These are phyloP conservation scores for Diprion similis DNA, from an alignment of 1,140 invertebrate species.

Conservation along the genomic window DNA sequence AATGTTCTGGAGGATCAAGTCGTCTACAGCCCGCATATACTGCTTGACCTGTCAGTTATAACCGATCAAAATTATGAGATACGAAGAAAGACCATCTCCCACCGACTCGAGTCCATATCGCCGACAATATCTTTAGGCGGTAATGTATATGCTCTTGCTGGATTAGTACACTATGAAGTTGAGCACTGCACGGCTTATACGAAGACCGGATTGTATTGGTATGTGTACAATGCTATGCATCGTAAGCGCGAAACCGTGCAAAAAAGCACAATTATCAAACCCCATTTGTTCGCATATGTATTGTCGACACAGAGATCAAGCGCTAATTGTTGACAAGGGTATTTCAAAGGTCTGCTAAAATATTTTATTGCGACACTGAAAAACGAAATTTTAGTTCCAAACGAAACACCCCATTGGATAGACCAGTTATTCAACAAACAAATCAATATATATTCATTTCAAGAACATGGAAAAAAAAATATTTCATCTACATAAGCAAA, in stretches of 20 bases:
- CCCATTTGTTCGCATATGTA: background rate
- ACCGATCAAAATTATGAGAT: slow-evolving; percentile 14
- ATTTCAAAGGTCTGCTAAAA: too few relatives aligned
- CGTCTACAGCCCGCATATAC: slow-evolving; percentile 22
- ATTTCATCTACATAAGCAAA: too few relatives aligned
- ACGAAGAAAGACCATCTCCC: slow-evolving; percentile 2
- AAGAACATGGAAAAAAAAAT: too few relatives aligned
- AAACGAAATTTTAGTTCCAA: too few relatives aligned
- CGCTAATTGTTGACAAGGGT: too few relatives aligned
- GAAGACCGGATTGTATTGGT: background rate
- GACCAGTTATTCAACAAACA: too few relatives aligned
- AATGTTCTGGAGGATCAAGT: slow-evolving; percentile 13
- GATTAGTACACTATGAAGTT: background rate
- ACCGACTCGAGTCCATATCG: slow-evolving; percentile 16
- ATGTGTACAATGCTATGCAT: background rate
- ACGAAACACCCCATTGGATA: too few relatives aligned
- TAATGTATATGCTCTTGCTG: slow-evolving; percentile 2
- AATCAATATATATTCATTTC: too few relatives aligned
- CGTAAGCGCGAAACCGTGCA: background rate
- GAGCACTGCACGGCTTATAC: background rate
- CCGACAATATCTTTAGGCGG: slow-evolving; percentile 12
- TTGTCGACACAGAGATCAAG: background rate
- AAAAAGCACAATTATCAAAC: background rate
- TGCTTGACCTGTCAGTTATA: slow-evolving; percentile 13
- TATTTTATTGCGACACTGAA: too few relatives aligned